Conservation (phyloP, 2,113 vertebrate species). For the Acanthisitta chloris region DNA sequence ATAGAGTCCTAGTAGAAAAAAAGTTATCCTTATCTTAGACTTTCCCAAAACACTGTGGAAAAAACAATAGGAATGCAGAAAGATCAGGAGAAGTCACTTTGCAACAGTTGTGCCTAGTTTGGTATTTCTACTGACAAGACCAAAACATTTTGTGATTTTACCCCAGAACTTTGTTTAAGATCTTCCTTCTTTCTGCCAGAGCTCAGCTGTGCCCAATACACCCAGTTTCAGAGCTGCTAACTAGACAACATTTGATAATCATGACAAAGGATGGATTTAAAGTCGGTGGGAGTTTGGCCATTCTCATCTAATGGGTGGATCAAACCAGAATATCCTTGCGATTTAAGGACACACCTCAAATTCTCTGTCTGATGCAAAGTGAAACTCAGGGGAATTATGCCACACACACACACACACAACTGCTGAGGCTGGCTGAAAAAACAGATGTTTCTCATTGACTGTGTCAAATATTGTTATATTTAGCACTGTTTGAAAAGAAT, state of each 20-base stretch:
- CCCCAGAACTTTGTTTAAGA: not conserved
- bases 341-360: slow-evolving; percentile 6
- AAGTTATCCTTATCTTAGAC: not conserved
- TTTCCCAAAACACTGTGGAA: not conserved
- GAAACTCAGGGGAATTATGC: not conserved
- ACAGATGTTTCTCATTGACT: rapidly evolving
- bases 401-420: not conserved
- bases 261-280: not conserved
- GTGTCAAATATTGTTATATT: not conserved
- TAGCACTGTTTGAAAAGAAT: not conserved
- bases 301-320: not conserved
- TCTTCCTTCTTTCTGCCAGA: not conserved
- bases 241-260: not conserved
- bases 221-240: not conserved
- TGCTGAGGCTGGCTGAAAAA: not conserved
- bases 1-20: not conserved
- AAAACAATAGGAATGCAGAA: not conserved
- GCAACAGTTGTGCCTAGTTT: not conserved
- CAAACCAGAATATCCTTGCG: not conserved
- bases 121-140: not conserved
- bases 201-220: not conserved
- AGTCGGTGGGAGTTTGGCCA: not conserved
- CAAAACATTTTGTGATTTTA: not conserved
- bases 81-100: not conserved
- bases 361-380: not conserved